phyloP scores from a whole-genome alignment of 1,140 invertebrate species.

The Acromyrmex echinatior region DNA sequence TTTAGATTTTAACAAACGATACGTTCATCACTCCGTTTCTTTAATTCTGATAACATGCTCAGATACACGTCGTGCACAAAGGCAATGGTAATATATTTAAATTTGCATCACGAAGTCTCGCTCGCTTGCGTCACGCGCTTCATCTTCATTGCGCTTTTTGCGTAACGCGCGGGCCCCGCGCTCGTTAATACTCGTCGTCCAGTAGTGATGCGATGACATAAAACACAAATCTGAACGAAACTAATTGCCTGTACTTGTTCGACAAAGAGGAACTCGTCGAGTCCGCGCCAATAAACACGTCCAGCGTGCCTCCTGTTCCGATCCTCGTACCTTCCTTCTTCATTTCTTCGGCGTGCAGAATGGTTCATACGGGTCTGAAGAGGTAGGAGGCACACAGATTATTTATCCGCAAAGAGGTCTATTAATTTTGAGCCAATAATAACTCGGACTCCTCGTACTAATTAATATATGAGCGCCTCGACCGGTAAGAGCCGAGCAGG shows the following conservation, averaged over 20 bases:
- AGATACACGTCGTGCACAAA: conserved; percentile 20
- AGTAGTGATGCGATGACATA: conserved; percentile 56
- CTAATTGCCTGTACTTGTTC: conserved; percentile 77
- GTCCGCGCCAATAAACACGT: conserved; percentile 76
- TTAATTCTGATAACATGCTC: background rate
- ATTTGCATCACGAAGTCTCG: conserved; percentile 13
- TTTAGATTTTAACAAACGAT: conserved; percentile 33
- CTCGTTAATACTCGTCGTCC: conserved; percentile 53
- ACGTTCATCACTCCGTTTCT: background rate
- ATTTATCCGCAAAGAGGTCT: conserved; percentile 82
- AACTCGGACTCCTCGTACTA: conserved; percentile 82
- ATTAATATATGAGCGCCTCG: conserved; percentile 83
- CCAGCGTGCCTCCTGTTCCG: conserved; percentile 47
- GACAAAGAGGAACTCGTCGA: conserved; percentile 71
- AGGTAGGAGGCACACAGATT: conserved; percentile 66
- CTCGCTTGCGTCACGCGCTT: background rate
- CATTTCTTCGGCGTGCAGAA: conserved; percentile 54
- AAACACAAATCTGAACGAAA: conserved; percentile 72
- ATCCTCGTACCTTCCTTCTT: conserved; percentile 42
- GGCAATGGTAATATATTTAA: conserved; percentile 27
- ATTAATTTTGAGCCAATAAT: conserved; percentile 83
- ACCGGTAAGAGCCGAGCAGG: conserved; percentile 79
- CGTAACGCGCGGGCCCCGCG: background rate
- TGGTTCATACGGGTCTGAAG: conserved; percentile 20
- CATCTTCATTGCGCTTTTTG: conserved; percentile 46